A percentile compares a stretch with the other conserved stretches of the same genome.
Evolutionary conservation across 2,797 vertebrate species (phyloP).

Genomic region (Apodemus agrarius): DNA sequence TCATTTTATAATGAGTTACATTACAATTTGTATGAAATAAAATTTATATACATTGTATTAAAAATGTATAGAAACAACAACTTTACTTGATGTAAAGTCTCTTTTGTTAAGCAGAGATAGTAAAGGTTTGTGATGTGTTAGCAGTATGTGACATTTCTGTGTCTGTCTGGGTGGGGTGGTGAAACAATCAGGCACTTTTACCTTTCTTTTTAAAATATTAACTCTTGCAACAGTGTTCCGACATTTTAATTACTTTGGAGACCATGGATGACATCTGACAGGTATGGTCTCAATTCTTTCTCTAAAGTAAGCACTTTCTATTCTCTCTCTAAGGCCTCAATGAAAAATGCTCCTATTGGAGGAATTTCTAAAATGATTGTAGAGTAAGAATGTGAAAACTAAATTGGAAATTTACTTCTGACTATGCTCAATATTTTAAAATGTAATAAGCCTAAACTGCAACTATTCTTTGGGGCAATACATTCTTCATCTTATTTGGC

Average conservation of each 20-base stretch:
- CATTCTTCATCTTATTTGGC: neutral
- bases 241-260: slow-evolving; percentile 74
- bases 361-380: slow-evolving; percentile 54
- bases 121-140: neutral
- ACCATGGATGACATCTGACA: slow-evolving; percentile 59
- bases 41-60: neutral
- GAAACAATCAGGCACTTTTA: slow-evolving; percentile 45
- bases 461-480: neutral
- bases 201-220: slow-evolving; percentile 69
- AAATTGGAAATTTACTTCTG: neutral
- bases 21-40: neutral
- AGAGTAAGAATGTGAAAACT: neutral
- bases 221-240: slow-evolving; percentile 49
- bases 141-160: slow-evolving; percentile 9
- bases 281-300: slow-evolving; percentile 62
- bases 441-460: neutral
- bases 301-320: slow-evolving; percentile 46
- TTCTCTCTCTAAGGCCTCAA: slow-evolving; percentile 42
- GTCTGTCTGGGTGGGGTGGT: neutral
- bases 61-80: slow-evolving; percentile 10
- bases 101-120: slow-evolving; percentile 55
- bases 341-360: neutral
- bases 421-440: slow-evolving; percentile 44
- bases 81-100: slow-evolving; percentile 1
- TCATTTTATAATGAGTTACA: slow-evolving; percentile 56